A percentile compares a stretch with the other conserved stretches of the same genome.
These are phyloP conservation scores for Drosophila meridionalis DNA, from an alignment of 2,888 invertebrate species.

Conservation along the genomic window DNA sequence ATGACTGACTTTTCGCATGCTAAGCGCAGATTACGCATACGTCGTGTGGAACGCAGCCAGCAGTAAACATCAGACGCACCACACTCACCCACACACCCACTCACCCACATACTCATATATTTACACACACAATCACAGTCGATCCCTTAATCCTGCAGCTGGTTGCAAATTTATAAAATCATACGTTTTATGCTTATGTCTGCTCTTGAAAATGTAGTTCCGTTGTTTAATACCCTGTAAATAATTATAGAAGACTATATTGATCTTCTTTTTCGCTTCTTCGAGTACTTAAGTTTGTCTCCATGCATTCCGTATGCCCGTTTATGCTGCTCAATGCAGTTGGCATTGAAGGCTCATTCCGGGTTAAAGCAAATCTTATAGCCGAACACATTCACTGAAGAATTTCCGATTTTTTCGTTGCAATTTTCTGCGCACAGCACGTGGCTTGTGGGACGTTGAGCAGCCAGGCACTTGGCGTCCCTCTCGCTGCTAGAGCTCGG, in stretches of 20 bases:
- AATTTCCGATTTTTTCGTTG: slow-evolving; percentile 5
- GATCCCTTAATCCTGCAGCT: slow-evolving; percentile 20
- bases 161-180: slow-evolving; percentile 52
- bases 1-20: slow-evolving; percentile 77
- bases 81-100: slow-evolving; percentile 21
- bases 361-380: neutral
- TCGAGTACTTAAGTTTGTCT: neutral
- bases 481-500: slow-evolving; percentile 43
- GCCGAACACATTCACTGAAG: neutral
- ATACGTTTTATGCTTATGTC: slow-evolving; percentile 42
- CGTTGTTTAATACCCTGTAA: slow-evolving; percentile 13
- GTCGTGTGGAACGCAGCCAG: slow-evolving; percentile 51
- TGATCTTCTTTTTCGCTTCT: neutral
- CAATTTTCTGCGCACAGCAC: slow-evolving; percentile 15
- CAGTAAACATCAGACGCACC: slow-evolving; percentile 54
- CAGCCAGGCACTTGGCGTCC: slow-evolving; percentile 53
- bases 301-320: neutral
- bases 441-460: slow-evolving; percentile 16
- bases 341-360: neutral
- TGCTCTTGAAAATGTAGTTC: slow-evolving; percentile 40
- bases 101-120: slow-evolving; percentile 8
- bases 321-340: neutral
- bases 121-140: slow-evolving; percentile 7
- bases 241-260: neutral
- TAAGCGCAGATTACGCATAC: slow-evolving; percentile 80